phyloP scores from a whole-genome alignment of 2,113 vertebrate genomes.

The Columba livia region DNA sequence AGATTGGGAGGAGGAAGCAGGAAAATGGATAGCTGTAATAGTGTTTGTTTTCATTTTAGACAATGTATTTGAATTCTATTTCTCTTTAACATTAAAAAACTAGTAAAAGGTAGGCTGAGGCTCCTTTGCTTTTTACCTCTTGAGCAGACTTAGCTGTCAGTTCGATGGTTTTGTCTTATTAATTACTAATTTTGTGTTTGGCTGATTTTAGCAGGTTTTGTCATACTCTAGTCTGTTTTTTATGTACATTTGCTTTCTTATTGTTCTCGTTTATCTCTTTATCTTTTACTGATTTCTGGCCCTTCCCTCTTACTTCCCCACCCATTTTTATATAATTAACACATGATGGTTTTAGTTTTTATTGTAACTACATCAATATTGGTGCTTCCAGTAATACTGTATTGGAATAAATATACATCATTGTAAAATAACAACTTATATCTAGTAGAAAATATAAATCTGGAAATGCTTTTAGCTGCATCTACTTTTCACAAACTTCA shows the following conservation, averaged over 20 bases:
- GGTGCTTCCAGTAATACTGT: neutral
- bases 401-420: neutral
- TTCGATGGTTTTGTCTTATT: neutral
- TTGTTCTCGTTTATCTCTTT: neutral
- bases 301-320: rapidly evolving
- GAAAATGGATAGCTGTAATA: neutral
- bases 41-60: neutral
- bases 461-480: neutral
- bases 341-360: neutral
- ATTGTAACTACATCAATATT: neutral
- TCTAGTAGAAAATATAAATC: neutral
- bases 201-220: neutral
- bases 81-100: neutral
- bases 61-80: neutral
- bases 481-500: neutral
- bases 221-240: neutral
- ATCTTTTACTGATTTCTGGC: neutral
- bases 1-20: neutral
- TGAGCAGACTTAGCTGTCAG: neutral
- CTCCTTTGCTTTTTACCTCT: neutral
- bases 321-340: neutral
- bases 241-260: neutral
- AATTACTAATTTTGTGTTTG: neutral
- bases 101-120: neutral
- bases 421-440: neutral